phyloP scores from a whole-genome alignment of 2,113 vertebrate genomes.

The Pollachius pollachius region DNA sequence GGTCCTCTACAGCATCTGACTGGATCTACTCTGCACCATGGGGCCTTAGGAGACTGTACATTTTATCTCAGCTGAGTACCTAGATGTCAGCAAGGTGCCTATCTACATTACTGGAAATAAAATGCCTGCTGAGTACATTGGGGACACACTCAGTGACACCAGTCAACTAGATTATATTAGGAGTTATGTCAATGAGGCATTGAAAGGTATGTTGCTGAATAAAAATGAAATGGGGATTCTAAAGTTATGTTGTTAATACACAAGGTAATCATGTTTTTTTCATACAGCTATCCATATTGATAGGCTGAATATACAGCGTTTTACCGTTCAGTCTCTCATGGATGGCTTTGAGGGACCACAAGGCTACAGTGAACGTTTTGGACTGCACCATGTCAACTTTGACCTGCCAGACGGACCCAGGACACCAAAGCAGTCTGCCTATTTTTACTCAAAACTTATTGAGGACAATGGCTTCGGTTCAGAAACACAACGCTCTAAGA shows the following conservation, averaged over 20 bases:
- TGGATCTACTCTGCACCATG: constrained; percentile 85
- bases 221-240: neutral
- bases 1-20: constrained; percentile 80
- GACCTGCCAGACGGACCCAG: constrained; percentile 77
- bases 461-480: constrained; percentile 80
- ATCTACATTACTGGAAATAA: constrained; percentile 89
- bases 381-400: constrained; percentile 84
- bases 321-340: constrained; percentile 82
- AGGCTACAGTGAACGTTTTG: constrained; percentile 85
- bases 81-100: constrained; percentile 70
- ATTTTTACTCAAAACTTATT: constrained; percentile 80
- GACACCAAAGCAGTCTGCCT: constrained; percentile 87
- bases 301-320: constrained; percentile 73
- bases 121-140: constrained; percentile 65
- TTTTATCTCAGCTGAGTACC: constrained; percentile 82
- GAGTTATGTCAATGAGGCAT: constrained; percentile 83
- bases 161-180: constrained; percentile 76
- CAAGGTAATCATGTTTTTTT: constrained; percentile 3
- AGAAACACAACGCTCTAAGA: neutral
- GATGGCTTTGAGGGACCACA: constrained; percentile 87
- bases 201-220: constrained; percentile 79
- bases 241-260: neutral
- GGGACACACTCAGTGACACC: constrained; percentile 75
- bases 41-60: constrained; percentile 83
- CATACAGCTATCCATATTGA: constrained; percentile 78